Percentiles rank a stretch among this genome's conserved stretches.
Evolutionary conservation across 2,113 vertebrate genomes (phyloP).

Genomic region (Bubo bubo): DNA sequence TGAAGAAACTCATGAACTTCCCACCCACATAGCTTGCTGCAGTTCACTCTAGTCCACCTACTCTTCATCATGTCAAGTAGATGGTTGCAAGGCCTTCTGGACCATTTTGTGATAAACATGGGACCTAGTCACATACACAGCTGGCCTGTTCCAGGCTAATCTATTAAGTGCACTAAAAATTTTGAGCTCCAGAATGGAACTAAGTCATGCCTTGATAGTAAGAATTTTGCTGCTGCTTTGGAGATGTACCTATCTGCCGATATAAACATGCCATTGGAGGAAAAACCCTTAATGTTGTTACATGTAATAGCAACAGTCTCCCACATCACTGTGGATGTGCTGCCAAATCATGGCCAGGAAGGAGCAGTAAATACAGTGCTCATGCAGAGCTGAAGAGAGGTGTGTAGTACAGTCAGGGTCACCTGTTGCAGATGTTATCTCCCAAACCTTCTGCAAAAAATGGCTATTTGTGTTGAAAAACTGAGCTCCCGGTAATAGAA

Average conservation of each 20-base stretch:
- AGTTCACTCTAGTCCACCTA: neutral
- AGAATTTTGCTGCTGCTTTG: neutral
- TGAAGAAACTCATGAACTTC: neutral
- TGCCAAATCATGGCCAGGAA: neutral
- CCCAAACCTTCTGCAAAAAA: neutral
- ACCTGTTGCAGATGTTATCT: neutral
- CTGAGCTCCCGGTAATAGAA: neutral
- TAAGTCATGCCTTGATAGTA: neutral
- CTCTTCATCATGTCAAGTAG: neutral
- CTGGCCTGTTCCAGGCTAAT: neutral
- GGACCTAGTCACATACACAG: neutral
- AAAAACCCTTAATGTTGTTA: neutral
- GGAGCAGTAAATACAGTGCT: neutral
- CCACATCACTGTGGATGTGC: neutral
- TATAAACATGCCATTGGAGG: neutral
- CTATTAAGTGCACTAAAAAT: accelerated
- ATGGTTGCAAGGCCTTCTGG: neutral
- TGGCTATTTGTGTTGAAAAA: neutral
- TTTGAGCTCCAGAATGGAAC: neutral
- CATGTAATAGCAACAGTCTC: neutral
- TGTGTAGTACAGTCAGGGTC: neutral
- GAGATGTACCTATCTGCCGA: neutral
- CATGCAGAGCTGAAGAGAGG: neutral
- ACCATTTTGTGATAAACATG: neutral
- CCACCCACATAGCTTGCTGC: neutral